These are phyloP conservation scores for Apis laboriosa DNA, from an alignment of 1,140 invertebrate genomes.

Conservation along the genomic window DNA sequence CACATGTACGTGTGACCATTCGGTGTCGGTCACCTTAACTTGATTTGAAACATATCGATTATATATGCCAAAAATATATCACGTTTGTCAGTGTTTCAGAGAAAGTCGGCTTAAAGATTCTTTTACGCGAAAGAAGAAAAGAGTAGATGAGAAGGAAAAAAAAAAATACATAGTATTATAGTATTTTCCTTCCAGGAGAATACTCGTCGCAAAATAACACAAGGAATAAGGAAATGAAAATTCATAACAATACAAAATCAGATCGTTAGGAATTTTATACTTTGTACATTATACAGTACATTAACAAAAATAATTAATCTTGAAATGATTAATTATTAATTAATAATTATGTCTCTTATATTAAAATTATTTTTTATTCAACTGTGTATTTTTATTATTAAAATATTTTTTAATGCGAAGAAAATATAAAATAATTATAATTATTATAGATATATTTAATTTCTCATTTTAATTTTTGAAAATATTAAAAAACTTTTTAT, in stretches of 20 bases:
- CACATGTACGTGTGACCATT: not conserved
- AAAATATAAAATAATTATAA: too few relatives aligned
- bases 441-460: too few relatives aligned
- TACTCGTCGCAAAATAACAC: not conserved
- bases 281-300: too few relatives aligned
- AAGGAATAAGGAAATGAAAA: not conserved
- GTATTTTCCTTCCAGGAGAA: conserved; percentile 11
- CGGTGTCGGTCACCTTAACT: conserved; percentile 29
- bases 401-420: too few relatives aligned
- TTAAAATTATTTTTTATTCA: too few relatives aligned
- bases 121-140: conserved; percentile 1
- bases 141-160: not conserved
- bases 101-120: conserved; percentile 45
- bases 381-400: too few relatives aligned
- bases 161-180: not conserved
- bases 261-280: not conserved
- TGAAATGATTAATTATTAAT: too few relatives aligned
- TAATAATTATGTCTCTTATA: too few relatives aligned
- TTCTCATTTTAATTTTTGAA: too few relatives aligned
- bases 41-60: conserved; percentile 51
- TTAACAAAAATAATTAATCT: too few relatives aligned
- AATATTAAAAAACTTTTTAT: too few relatives aligned
- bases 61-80: conserved; percentile 43
- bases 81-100: conserved; percentile 41
- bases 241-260: conserved; percentile 20